Evolutionary conservation across 1,140 invertebrate species (phyloP), one percentile per base, ranked within the genome.

Genomic region (Bicyclus anynana): DNA sequence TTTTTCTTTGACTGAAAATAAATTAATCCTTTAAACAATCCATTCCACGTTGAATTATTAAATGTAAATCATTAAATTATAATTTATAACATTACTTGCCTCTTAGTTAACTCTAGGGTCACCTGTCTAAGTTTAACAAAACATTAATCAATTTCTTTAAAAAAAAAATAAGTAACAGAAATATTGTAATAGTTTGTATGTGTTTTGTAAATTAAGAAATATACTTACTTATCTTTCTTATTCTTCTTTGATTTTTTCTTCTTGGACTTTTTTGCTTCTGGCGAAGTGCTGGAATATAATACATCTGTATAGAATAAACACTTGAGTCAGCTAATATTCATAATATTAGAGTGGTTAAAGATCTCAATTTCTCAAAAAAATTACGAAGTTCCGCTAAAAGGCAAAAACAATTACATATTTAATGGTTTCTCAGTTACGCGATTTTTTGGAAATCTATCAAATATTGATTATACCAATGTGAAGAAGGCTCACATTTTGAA

Each of bases 181-280:
- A 42, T 4, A n/a, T 16, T 14, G 14, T 40, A 9, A 35, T 9
- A 40, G 4, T 40, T 40, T 40, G n/a, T n/a, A n/a, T n/a, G n/a
- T n/a, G n/a, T n/a, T n/a, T n/a, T n/a, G n/a, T n/a, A n/a, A n/a
- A n/a, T n/a, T n/a, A n/a, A n/a, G n/a, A n/a, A n/a, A n/a, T n/a
- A n/a, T n/a, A 81, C 84, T 89, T 90, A 93, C 92, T 91, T 93
- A 62, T 93, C 92, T 87, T 92, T 93, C 77, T 93, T 93, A 66
- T 91, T 90, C 73, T 92, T 93, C 76, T 93, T 93, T 0, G 91
- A 92, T 75, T 93, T 93, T 77, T 93, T 93, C 88, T 93, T 93
- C 70, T 92, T 92, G 23, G 91, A 86, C 74, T 92, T 93, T 70
- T 91, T 92, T 12, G 87, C 85, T 73, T 93, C 92, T 65, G 92